Percentiles rank a stretch among this genome's conserved stretches.
These are phyloP conservation scores for Oophaga pumilio DNA, from an alignment of 2,113 vertebrate genomes.

Conservation along the genomic window DNA sequence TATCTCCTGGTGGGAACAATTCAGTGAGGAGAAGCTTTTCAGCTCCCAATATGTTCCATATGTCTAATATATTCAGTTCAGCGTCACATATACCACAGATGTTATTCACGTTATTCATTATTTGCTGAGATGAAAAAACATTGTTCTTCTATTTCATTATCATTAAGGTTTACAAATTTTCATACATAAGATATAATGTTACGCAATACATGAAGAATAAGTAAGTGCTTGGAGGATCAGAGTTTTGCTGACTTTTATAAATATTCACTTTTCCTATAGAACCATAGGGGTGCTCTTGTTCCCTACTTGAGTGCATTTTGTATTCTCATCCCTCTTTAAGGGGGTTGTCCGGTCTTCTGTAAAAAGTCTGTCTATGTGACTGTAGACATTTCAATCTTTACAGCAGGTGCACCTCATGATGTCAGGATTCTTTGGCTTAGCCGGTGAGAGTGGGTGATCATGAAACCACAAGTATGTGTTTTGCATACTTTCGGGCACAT, in stretches of 20 bases:
- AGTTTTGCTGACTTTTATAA: neutral
- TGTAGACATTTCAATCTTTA: too few species aligned
- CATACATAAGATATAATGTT: neutral
- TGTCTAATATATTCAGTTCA: neutral
- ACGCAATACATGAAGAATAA: neutral
- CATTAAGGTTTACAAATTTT: neutral
- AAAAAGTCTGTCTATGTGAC: too few species aligned
- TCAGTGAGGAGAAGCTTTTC: neutral
- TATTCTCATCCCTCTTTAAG: neutral
- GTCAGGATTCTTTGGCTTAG: too few species aligned
- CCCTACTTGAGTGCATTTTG: neutral
- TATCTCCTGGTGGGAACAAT: neutral
- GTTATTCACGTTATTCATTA: conserved; percentile 1
- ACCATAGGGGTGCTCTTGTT: neutral
- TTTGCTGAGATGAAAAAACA: conserved; percentile 3
- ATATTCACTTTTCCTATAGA: neutral
- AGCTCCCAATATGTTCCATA: conserved; percentile 29
- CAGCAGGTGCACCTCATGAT: too few species aligned
- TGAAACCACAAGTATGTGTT: too few species aligned
- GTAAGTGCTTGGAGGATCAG: neutral
- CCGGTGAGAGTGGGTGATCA: too few species aligned
- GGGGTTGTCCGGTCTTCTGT: too few species aligned
- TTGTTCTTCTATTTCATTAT: neutral
- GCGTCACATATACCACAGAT: conserved; percentile 1
- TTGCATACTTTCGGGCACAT: too few species aligned